Conservation (phyloP, 2,888 invertebrate species). For the Microctonus brassicae region DNA sequence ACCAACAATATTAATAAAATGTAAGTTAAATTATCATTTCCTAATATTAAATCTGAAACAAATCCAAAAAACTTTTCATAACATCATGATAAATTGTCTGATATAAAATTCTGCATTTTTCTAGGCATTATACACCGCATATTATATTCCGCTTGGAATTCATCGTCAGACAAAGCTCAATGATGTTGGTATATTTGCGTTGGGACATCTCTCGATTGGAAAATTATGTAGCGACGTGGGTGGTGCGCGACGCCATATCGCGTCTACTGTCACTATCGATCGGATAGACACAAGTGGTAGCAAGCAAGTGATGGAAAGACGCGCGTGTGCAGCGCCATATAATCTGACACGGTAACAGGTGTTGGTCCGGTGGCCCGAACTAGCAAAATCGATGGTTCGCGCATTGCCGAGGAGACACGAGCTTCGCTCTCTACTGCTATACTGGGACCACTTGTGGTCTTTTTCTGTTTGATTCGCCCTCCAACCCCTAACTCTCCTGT, state of each 20-base stretch:
- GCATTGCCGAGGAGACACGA: conserved; percentile 45
- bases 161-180: conserved; percentile 43
- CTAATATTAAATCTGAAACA: no score
- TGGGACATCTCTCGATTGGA: neutral
- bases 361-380: conserved; percentile 59
- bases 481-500: conserved; percentile 5
- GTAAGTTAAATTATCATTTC: no score
- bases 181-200: conserved; percentile 29
- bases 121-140: no score
- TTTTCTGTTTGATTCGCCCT: conserved; percentile 6
- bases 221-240: conserved; percentile 13
- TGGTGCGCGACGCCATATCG: conserved; percentile 44
- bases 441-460: conserved; percentile 20
- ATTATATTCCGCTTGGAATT: no score
- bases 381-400: conserved; percentile 51
- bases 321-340: conserved; percentile 37
- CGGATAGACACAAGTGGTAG: conserved; percentile 43
- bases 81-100: no score
- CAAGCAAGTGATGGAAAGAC: conserved; percentile 26
- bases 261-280: conserved; percentile 64
- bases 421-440: conserved; percentile 25
- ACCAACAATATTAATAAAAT: no score
- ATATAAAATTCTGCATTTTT: no score
- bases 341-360: conserved; percentile 65
- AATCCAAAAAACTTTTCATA: no score